Percentiles rank a stretch among this genome's conserved stretches.
Conservation (phyloP, 2,113 vertebrate species). For the Hymenochirus boettgeri region DNA sequence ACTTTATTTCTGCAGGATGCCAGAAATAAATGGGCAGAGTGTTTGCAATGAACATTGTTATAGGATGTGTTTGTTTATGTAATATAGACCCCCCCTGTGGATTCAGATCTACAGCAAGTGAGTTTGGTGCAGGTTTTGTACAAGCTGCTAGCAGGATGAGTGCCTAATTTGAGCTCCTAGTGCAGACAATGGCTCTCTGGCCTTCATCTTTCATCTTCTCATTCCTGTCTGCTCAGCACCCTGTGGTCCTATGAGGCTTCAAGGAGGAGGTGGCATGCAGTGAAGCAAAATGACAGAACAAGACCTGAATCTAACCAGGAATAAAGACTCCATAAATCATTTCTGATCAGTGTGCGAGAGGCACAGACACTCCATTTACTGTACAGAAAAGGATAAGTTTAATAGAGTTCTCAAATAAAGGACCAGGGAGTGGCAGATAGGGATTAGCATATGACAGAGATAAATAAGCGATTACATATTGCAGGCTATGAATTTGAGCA, state of each 20-base stretch:
- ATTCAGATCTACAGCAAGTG: slow-evolving; percentile 6
- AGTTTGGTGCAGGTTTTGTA: slow-evolving; percentile 24
- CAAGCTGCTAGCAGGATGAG: slow-evolving; percentile 4
- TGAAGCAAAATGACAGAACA: slow-evolving; percentile 28
- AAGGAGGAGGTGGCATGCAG: slow-evolving; percentile 19
- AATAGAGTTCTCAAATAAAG: too few relatives aligned
- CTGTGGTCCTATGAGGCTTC: slow-evolving; percentile 17
- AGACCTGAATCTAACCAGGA: slow-evolving; percentile 15
- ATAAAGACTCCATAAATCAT: slow-evolving; percentile 34
- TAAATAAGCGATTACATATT: too few relatives aligned
- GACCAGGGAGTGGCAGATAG: too few relatives aligned
- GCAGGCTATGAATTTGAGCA: too few relatives aligned
- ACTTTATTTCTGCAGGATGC: not conserved
- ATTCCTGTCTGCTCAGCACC: slow-evolving; percentile 5
- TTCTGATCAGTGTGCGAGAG: slow-evolving; percentile 9
- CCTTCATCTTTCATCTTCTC: not conserved
- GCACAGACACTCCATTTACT: slow-evolving; percentile 11
- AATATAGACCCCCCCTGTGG: not conserved
- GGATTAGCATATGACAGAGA: too few relatives aligned
- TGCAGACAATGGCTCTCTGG: not conserved
- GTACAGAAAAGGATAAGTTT: too few relatives aligned
- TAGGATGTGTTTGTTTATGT: not conserved
- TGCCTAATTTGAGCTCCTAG: slow-evolving; percentile 25
- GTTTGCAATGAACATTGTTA: not conserved
- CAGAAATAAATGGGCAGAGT: not conserved